phyloP scores from a whole-genome alignment of 1,140 invertebrate genomes.

The Colletes latitarsis region DNA sequence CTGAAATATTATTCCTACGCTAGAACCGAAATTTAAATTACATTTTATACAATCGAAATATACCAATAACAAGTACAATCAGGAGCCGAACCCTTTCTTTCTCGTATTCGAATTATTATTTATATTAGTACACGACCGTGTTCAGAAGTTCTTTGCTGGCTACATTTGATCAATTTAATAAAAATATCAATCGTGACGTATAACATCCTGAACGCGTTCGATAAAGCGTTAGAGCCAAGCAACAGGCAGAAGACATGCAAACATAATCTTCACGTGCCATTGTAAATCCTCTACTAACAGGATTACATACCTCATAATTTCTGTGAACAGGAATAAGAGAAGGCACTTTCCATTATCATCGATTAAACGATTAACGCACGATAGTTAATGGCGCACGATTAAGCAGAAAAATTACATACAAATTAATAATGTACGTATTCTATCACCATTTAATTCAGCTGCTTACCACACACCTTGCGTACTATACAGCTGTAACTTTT shows the following conservation, averaged over 20 bases:
- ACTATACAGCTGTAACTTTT: not conserved
- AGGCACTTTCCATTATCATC: not conserved
- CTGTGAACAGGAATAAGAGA: not conserved
- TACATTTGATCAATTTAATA: not conserved
- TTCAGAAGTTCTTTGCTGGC: slow-evolving; percentile 5
- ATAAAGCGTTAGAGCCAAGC: slow-evolving; percentile 25
- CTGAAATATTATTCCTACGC: not conserved
- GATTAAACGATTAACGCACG: not conserved
- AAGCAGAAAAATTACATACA: not conserved
- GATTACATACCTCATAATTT: slow-evolving; percentile 20
- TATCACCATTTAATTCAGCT: not conserved
- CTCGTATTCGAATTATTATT: not conserved
- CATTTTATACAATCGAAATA: not conserved
- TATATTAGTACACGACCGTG: slow-evolving; percentile 8
- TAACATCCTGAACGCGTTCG: slow-evolving; percentile 14
- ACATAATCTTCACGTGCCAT: slow-evolving; percentile 27
- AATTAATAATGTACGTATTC: too few relatives aligned
- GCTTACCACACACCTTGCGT: not conserved
- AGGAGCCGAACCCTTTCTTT: slow-evolving; percentile 5
- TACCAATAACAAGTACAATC: not conserved
- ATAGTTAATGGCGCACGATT: not conserved
- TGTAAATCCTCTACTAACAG: slow-evolving; percentile 13
- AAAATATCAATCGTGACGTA: not conserved
- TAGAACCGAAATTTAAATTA: not conserved
- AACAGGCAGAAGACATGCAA: slow-evolving; percentile 51